Evolutionary conservation across 2,888 invertebrate species (phyloP).

Genomic region (Plebejus argus): DNA sequence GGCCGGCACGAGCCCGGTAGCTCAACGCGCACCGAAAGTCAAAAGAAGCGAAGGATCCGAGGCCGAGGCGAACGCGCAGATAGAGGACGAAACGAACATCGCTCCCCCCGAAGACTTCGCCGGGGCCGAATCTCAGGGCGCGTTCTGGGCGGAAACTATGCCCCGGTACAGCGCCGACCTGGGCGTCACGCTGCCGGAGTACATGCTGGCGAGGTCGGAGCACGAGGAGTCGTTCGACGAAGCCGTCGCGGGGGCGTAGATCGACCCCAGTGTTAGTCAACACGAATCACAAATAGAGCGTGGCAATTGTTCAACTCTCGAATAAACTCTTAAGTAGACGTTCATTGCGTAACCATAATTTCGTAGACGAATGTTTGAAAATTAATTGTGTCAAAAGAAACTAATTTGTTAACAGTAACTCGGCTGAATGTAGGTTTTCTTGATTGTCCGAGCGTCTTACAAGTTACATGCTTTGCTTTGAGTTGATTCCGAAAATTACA

Average conservation of each 20-base stretch:
- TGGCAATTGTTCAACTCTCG: constrained; percentile 66
- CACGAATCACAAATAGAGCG: constrained; percentile 68
- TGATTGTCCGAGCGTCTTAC: not conserved
- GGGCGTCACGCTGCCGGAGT: constrained; percentile 84
- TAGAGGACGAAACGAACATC: constrained; percentile 63
- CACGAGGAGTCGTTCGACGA: constrained; percentile 85
- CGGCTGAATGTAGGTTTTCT: not conserved
- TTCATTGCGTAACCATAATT: constrained; percentile 71
- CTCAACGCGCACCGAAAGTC: constrained; percentile 48
- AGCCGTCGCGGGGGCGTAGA: constrained; percentile 70
- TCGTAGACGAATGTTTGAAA: constrained; percentile 51
- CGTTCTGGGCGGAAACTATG: constrained; percentile 84
- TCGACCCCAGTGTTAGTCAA: constrained; percentile 62
- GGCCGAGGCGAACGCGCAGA: constrained; percentile 57
- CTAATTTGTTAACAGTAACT: constrained; percentile 11
- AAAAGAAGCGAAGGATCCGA: constrained; percentile 65
- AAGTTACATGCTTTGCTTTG: not conserved
- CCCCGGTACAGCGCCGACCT: constrained; percentile 83
- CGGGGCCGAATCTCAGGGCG: constrained; percentile 80
- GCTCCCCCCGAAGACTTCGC: constrained; percentile 77
- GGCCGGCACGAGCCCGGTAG: constrained; percentile 55
- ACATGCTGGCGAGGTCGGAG: constrained; percentile 85
- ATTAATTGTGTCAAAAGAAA: constrained; percentile 26
- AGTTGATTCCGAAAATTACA: constrained; percentile 11
- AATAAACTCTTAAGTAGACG: constrained; percentile 61